These are phyloP conservation scores for Liasis olivaceus DNA, from an alignment of 2,797 vertebrate genomes.

Conservation along the genomic window DNA sequence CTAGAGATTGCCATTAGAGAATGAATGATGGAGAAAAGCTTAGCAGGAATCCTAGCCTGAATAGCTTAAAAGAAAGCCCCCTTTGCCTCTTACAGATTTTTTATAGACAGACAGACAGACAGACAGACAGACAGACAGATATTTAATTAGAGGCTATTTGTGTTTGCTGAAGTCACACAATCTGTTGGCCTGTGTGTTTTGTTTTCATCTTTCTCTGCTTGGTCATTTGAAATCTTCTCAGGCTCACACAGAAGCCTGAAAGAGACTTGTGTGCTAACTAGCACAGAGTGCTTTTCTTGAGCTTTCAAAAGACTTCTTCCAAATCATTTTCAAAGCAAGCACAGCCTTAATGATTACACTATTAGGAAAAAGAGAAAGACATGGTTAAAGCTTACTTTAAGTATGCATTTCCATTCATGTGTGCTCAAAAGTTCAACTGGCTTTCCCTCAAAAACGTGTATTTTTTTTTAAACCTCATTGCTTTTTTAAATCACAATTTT, in stretches of 20 bases:
- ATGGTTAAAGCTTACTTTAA: not conserved
- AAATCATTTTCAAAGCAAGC: not conserved
- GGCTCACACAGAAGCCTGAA: not conserved
- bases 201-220: not conserved
- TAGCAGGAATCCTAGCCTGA: too few species aligned
- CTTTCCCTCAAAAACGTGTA: not conserved
- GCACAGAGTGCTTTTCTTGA: not conserved
- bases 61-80: too few species aligned
- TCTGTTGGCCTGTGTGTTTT: not conserved
- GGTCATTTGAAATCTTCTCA: not conserved
- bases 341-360: not conserved
- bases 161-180: not conserved
- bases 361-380: not conserved
- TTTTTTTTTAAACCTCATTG: too few species aligned
- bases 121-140: too few species aligned
- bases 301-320: not conserved
- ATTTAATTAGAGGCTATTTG: not conserved
- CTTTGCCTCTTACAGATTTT: not conserved
- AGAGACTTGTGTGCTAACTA: not conserved
- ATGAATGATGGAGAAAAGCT: too few species aligned
- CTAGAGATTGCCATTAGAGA: too few species aligned
- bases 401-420: not conserved
- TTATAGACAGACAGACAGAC: not conserved
- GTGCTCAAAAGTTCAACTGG: not conserved
- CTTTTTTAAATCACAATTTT: not conserved